Percentiles rank a stretch among this genome's conserved stretches.
phyloP scores from a whole-genome alignment of 2,113 vertebrate genomes.

The Hipposideros armiger region DNA sequence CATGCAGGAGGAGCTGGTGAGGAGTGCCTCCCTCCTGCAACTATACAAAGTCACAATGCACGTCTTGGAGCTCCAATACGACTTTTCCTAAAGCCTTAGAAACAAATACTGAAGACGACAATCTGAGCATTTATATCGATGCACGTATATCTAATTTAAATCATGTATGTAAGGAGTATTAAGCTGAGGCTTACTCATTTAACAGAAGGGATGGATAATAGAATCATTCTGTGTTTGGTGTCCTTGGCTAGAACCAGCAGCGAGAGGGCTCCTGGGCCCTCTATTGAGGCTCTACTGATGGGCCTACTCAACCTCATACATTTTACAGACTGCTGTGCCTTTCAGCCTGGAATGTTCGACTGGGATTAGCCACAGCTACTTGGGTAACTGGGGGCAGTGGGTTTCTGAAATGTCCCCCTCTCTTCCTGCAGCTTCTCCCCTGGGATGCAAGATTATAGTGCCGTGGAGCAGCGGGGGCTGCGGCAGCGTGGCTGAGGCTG shows the following conservation, averaged over 20 bases:
- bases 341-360: not conserved
- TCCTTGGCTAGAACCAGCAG: constrained; percentile 8
- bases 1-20: not conserved
- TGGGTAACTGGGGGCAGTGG: not conserved
- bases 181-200: not conserved
- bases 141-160: constrained; percentile 23
- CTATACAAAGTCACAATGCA: not conserved
- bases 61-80: not conserved
- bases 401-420: not conserved
- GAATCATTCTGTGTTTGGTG: not conserved
- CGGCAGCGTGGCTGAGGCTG: not conserved
- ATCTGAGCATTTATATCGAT: not conserved
- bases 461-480: not conserved
- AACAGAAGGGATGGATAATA: not conserved
- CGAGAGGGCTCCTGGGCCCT: not conserved
- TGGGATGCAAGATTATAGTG: not conserved
- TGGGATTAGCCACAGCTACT: not conserved
- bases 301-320: not conserved
- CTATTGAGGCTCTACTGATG: not conserved
- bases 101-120: not conserved
- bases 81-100: not conserved
- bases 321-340: not conserved
- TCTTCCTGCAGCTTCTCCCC: not conserved
- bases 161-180: not conserved
- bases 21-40: not conserved